Evolutionary conservation across 2,797 vertebrate species (phyloP), one percentile per base, ranked within the genome.

Genomic region (Neosilurus hyrtlii): DNA sequence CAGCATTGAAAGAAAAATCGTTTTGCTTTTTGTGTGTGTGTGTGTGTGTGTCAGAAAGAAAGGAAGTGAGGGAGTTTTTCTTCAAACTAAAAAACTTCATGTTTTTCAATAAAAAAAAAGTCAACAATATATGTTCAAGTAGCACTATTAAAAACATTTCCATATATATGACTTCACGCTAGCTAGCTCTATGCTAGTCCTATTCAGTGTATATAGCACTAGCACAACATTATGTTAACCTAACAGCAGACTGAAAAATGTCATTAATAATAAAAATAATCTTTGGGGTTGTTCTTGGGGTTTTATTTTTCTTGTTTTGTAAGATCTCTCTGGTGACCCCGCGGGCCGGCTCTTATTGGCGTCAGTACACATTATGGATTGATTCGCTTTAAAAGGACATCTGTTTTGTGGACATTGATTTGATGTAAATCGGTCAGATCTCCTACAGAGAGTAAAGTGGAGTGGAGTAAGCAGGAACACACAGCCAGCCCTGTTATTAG

Each of bases 401-500:
- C 82, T 84, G 85, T 79, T 82, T 84, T 14, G n/a, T 56, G 49
- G 54, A 52, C 30, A 15, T 71, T 24, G 71, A 65, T 54, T 76
- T 54, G 72, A 51, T 73, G 59, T 37, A 79, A 84, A 73, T 35
- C 7, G 43, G 77, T 70, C 54, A 43, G 43, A 72, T 59, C 65
- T 77, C 61, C 78, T 26, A 71, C 79, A 26, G 73, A 62, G 84
- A 83, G 67, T 49, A 85, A 76, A 80, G 68, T 61, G 63, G 79
- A 72, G 24, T 15, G 8, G 52, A 62, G 18, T 15, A 7, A 8
- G 35, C 79, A 81, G 79, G 68, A 83, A 84, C 80, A 86, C 67
- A 84, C 65, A 81, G 43, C 63, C 82, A 54, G 80, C 54, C 80
- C 85, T 86, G 80, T 88, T 84, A 86, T 85, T 89, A 88, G 68